Conservation (phyloP, 2,888 invertebrate species). For the Volucella inflata region DNA sequence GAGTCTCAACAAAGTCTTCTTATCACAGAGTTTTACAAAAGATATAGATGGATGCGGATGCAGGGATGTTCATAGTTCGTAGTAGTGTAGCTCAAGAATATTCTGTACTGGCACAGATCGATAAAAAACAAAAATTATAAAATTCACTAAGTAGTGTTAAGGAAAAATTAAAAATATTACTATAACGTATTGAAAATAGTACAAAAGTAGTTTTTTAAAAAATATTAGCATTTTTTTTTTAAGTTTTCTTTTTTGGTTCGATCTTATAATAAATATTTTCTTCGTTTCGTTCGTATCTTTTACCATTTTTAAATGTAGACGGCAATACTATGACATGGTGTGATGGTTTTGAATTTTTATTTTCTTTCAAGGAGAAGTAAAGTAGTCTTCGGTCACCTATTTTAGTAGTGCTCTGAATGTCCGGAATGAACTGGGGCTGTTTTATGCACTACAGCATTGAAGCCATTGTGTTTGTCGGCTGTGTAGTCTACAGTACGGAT, state of each 20-base stretch:
- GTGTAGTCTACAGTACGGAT: slow-evolving; percentile 86
- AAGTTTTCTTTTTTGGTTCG: slow-evolving; percentile 67
- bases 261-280: slow-evolving; percentile 73
- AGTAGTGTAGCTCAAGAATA: slow-evolving; percentile 46
- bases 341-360: slow-evolving; percentile 29
- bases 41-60: slow-evolving; percentile 6
- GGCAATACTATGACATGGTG: slow-evolving; percentile 63
- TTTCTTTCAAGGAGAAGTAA: slow-evolving; percentile 10
- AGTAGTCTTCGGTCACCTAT: background rate
- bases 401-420: slow-evolving; percentile 70
- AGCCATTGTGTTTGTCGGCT: slow-evolving; percentile 84
- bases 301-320: slow-evolving; percentile 34
- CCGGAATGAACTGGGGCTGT: slow-evolving; percentile 82
- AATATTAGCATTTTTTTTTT: slow-evolving; percentile 50
- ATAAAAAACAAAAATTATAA: slow-evolving; percentile 26
- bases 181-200: slow-evolving; percentile 47
- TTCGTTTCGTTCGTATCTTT: slow-evolving; percentile 54
- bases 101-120: slow-evolving; percentile 65
- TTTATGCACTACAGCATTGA: slow-evolving; percentile 84
- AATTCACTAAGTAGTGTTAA: slow-evolving; percentile 27
- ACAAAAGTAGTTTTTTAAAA: slow-evolving; percentile 24
- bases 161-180: slow-evolving; percentile 56
- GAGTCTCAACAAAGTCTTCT: slow-evolving; percentile 50
- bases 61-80: background rate
- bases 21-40: slow-evolving; percentile 69